Evolutionary conservation across 2,797 vertebrate genomes (phyloP).

Genomic region (Crax fasciolata): DNA sequence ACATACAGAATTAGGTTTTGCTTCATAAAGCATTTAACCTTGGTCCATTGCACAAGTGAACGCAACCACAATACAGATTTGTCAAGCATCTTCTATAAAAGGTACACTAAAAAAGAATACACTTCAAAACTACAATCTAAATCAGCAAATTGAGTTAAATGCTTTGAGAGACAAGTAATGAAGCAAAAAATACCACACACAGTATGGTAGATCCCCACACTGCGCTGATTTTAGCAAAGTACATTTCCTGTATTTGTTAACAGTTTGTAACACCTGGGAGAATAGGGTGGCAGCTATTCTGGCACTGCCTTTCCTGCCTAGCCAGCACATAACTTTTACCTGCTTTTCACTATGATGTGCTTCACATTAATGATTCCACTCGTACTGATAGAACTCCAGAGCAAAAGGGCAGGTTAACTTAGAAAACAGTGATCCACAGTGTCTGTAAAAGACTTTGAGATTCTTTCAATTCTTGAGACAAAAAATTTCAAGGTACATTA

Average conservation of each 20-base stretch:
- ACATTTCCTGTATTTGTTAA: slow-evolving; percentile 77
- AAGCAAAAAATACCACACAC: slow-evolving; percentile 58
- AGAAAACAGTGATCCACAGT: slow-evolving; percentile 4
- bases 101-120: not conserved
- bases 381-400: not conserved
- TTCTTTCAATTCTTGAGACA: not conserved
- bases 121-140: slow-evolving; percentile 3
- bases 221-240: slow-evolving; percentile 45
- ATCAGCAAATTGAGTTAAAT: slow-evolving; percentile 59
- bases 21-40: slow-evolving; percentile 77
- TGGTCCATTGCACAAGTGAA: not conserved
- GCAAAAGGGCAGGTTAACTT: not conserved
- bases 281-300: not conserved
- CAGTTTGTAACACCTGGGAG: not conserved
- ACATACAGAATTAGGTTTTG: slow-evolving; percentile 44
- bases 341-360: not conserved
- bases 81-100: not conserved
- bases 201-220: not conserved
- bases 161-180: slow-evolving; percentile 52
- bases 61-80: not conserved
- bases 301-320: not conserved
- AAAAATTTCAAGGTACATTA: not conserved
- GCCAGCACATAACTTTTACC: not conserved
- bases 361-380: fast-evolving
- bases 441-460: slow-evolving; percentile 64